Conservation (phyloP, 2,113 vertebrate genomes). For the Castor canadensis region DNA sequence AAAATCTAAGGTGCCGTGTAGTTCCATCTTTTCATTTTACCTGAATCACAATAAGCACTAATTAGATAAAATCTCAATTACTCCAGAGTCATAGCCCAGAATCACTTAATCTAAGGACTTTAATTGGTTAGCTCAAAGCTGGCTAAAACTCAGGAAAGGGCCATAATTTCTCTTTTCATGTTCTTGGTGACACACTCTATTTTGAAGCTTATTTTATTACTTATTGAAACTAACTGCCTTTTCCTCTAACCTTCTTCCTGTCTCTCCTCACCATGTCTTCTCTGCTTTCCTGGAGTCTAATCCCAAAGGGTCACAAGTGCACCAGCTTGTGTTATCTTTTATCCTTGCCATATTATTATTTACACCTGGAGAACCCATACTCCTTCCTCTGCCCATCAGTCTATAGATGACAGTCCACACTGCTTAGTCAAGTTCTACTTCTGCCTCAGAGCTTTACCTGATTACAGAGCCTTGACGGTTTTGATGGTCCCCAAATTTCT, state of each 20-base stretch:
- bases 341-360: background rate
- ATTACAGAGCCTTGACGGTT: background rate
- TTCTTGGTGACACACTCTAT: background rate
- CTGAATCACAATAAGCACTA: conserved; percentile 26
- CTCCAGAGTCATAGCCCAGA: background rate
- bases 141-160: background rate
- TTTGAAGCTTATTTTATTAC: background rate
- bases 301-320: background rate
- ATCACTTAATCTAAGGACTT: background rate
- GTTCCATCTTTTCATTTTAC: conserved; percentile 19
- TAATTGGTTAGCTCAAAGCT: background rate
- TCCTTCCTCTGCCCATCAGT: background rate
- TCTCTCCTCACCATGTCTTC: background rate
- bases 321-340: background rate
- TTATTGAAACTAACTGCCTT: background rate
- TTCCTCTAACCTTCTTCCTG: background rate
- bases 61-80: conserved; percentile 25
- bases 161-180: background rate
- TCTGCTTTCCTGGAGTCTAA: background rate
- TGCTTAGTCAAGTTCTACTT: background rate
- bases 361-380: background rate
- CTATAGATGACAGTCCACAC: background rate
- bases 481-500: background rate
- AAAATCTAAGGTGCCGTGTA: conserved; percentile 4
- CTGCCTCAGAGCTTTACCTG: background rate